Percentiles rank a stretch among this genome's conserved stretches.
Conservation (phyloP, 1,140 invertebrate species). For the Plodia interpunctella region DNA sequence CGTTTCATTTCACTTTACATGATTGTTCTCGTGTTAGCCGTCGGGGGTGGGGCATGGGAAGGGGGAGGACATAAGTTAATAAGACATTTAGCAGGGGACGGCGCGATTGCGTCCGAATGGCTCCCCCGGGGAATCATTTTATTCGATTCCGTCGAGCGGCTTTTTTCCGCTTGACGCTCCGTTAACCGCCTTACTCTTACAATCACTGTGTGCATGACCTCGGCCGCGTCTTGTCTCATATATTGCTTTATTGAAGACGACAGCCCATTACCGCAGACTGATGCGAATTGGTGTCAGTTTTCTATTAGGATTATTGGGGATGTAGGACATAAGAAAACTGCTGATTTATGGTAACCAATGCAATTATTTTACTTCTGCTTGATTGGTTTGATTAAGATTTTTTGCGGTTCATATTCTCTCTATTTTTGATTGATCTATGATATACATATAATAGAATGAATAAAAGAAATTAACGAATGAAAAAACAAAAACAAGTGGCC, state of each 20-base stretch:
- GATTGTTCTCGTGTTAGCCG: constrained; percentile 70
- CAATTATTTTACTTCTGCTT: not conserved
- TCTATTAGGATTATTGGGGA: constrained; percentile 28
- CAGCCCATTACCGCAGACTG: constrained; percentile 32
- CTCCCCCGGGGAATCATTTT: constrained; percentile 78
- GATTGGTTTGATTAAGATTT: not conserved
- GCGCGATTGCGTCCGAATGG: constrained; percentile 76
- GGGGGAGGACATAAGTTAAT: constrained; percentile 71
- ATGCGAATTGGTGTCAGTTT: constrained; percentile 23
- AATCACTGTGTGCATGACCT: constrained; percentile 19
- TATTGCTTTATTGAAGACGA: constrained; percentile 40
- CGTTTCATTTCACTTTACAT: constrained; percentile 77
- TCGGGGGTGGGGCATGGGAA: constrained; percentile 24
- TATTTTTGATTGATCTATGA: too few relatives aligned
- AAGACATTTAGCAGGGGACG: constrained; percentile 74
- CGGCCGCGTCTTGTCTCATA: constrained; percentile 39
- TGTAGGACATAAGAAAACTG: constrained; percentile 19
- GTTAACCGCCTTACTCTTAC: constrained; percentile 61
- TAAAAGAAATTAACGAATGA: too few relatives aligned
- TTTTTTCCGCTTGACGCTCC: constrained; percentile 73
- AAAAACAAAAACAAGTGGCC: too few relatives aligned
- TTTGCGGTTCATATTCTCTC: too few relatives aligned
- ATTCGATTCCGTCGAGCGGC: constrained; percentile 74
- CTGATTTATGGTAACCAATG: not conserved
- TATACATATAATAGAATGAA: too few relatives aligned